Evolutionary conservation across 2,888 invertebrate species (phyloP).

Genomic region (Fabriciana adippe): DNA sequence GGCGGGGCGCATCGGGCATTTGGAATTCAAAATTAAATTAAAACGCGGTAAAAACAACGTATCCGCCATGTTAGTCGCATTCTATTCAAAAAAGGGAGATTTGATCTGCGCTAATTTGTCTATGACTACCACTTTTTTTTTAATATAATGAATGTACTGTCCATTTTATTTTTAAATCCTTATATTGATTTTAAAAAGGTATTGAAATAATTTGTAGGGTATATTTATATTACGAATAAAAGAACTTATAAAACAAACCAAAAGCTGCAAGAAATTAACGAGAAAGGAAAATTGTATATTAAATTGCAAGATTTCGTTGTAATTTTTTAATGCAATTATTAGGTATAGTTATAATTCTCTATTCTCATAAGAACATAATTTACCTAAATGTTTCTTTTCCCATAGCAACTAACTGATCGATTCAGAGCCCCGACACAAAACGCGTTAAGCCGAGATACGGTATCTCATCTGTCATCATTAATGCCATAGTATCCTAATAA

Average conservation of each 20-base stretch:
- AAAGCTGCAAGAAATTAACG: too few relatives aligned
- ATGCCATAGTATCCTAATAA: slow-evolving; percentile 79
- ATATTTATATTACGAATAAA: too few relatives aligned
- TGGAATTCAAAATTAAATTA: slow-evolving; percentile 79
- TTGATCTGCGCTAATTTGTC: slow-evolving; percentile 80
- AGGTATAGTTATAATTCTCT: slow-evolving; percentile 41
- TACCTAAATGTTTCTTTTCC: slow-evolving; percentile 54
- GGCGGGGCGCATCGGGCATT: slow-evolving; percentile 71
- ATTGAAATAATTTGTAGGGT: too few relatives aligned
- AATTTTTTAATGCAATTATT: slow-evolving; percentile 1
- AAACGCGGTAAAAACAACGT: slow-evolving; percentile 78
- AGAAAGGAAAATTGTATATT: too few relatives aligned
- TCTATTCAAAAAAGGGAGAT: slow-evolving; percentile 57
- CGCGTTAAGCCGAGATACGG: slow-evolving; percentile 68
- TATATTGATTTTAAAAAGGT: too few relatives aligned
- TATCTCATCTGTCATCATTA: slow-evolving; percentile 81
- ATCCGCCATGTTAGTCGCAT: slow-evolving; percentile 59
- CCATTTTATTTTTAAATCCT: too few relatives aligned
- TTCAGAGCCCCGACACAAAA: slow-evolving; percentile 58
- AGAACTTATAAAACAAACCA: too few relatives aligned
- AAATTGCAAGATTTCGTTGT: too few relatives aligned
- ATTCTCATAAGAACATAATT: slow-evolving; percentile 55
- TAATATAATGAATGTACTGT: background rate
- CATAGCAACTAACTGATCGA: slow-evolving; percentile 53
- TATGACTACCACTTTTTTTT: slow-evolving; percentile 54